These are phyloP conservation scores for Leptodirus hochenwartii DNA, from an alignment of 2,888 invertebrate genomes.

Conservation along the genomic window DNA sequence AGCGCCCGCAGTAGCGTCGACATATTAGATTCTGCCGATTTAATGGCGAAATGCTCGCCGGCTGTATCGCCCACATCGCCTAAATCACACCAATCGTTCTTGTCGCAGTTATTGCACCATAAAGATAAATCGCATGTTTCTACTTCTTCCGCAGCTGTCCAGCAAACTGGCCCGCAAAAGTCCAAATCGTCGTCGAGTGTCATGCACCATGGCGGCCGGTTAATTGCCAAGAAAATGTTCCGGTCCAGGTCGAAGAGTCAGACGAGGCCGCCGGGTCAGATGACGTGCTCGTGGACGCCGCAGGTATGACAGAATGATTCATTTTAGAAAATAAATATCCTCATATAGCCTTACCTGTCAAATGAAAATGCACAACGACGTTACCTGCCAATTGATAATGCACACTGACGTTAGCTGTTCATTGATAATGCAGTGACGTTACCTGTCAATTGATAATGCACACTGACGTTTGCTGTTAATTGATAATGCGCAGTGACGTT, in stretches of 20 bases:
- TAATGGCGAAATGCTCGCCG: conserved; percentile 25
- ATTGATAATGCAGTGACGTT: no score
- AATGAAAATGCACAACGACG: no score
- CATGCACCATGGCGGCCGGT: conserved; percentile 48
- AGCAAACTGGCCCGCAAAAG: conserved; percentile 56
- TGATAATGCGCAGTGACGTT: no score
- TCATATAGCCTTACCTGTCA: no score
- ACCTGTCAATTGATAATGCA: no score
- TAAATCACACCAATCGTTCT: conserved; percentile 34
- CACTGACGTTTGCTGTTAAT: no score
- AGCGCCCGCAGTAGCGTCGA: conserved; percentile 35
- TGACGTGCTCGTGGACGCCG: conserved; percentile 57
- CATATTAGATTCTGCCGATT: conserved; percentile 30
- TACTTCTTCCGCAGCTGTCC: not conserved
- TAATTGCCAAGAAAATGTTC: conserved; percentile 74
- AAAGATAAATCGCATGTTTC: conserved; percentile 11
- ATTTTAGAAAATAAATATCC: no score
- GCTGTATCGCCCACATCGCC: conserved; percentile 25
- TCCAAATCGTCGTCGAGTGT: conserved; percentile 78
- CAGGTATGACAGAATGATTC: conserved; percentile 54
- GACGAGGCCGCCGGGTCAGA: conserved; percentile 38
- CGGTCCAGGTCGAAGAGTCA: conserved; percentile 69
- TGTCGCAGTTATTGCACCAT: conserved; percentile 38
- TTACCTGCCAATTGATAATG: no score
- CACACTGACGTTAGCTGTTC: no score